phyloP scores from a whole-genome alignment of 2,797 vertebrate species.

The Bufotes viridis region DNA sequence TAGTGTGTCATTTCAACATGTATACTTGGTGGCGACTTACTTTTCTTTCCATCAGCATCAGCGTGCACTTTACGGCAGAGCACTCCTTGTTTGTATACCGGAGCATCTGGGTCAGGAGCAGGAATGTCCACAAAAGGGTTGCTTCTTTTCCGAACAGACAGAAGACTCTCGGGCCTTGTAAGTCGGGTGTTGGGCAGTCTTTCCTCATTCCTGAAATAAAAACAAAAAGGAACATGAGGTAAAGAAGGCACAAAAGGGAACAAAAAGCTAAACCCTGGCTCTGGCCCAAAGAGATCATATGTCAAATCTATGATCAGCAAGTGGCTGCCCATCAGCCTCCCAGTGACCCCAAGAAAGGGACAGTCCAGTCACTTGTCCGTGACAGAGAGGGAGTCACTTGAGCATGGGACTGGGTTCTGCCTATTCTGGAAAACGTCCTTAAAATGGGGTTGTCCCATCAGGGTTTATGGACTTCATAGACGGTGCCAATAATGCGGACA shows the following conservation, averaged over 20 bases:
- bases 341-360: too few species aligned
- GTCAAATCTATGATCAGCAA: too few species aligned
- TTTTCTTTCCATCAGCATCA: slow-evolving; percentile 89
- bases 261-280: background rate
- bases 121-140: slow-evolving; percentile 84
- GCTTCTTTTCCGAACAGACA: slow-evolving; percentile 74
- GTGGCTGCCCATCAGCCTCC: too few species aligned
- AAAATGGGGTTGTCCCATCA: too few species aligned
- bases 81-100: slow-evolving; percentile 83
- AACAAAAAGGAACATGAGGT: background rate
- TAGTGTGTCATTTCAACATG: background rate
- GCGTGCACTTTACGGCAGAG: slow-evolving; percentile 88
- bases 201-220: slow-evolving; percentile 77
- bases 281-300: too few species aligned
- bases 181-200: slow-evolving; percentile 70
- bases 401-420: too few species aligned
- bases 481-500: too few species aligned
- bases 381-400: too few species aligned
- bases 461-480: too few species aligned
- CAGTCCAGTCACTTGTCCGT: too few species aligned
- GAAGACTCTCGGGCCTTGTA: slow-evolving; percentile 61
- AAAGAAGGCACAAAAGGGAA: background rate
- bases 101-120: slow-evolving; percentile 77
- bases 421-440: too few species aligned
- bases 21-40: slow-evolving; percentile 74